Conservation (phyloP, 2,113 vertebrate species). For the Ceyx margarethae region DNA sequence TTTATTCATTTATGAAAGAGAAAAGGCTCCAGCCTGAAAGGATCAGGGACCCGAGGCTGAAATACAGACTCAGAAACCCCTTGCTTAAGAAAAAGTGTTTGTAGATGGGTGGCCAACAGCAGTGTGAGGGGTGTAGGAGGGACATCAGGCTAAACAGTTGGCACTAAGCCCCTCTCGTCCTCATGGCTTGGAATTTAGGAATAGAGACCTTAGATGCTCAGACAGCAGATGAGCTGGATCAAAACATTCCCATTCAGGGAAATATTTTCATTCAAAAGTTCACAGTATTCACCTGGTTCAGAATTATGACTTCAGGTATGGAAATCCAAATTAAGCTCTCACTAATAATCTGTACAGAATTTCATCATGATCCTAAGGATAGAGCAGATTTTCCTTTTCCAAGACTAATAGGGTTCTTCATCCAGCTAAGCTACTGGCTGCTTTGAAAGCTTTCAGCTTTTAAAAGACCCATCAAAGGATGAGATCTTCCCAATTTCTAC, state of each 20-base stretch:
- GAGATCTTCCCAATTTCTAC: not conserved
- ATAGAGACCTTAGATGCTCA: not conserved
- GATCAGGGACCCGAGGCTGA: not conserved
- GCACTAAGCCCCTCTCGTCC: not conserved
- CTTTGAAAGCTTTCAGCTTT: not conserved
- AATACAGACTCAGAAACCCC: not conserved
- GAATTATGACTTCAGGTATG: not conserved
- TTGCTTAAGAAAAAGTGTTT: not conserved
- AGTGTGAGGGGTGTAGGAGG: not conserved
- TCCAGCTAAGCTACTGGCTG: not conserved
- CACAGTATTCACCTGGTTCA: not conserved
- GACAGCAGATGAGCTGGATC: not conserved
- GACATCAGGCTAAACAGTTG: not conserved
- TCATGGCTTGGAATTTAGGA: not conserved
- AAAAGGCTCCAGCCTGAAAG: not conserved
- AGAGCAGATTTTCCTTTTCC: not conserved
- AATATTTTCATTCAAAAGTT: not conserved
- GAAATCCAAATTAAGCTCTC: not conserved
- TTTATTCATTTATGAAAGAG: slow-evolving; percentile 33
- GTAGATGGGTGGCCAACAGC: not conserved
- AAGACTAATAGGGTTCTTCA: not conserved
- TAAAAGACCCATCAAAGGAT: not conserved
- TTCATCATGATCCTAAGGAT: not conserved
- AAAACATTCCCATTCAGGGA: slow-evolving; percentile 10
- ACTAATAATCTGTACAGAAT: not conserved